Conservation (phyloP, 2,113 vertebrate genomes). For the Solea senegalensis region DNA sequence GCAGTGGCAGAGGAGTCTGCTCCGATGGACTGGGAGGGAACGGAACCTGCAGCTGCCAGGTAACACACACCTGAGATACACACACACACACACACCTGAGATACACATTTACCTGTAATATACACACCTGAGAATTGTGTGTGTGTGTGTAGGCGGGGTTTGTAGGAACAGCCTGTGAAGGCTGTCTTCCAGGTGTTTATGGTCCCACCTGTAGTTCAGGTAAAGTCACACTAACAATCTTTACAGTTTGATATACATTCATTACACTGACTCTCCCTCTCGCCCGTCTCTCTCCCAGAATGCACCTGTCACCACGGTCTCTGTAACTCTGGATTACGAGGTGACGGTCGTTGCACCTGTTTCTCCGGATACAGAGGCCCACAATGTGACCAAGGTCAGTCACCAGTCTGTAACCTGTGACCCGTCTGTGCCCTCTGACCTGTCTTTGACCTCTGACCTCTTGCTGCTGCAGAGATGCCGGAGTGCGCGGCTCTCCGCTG, state of each 20-base stretch:
- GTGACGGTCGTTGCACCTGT: constrained; percentile 87
- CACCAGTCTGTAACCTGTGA: neutral
- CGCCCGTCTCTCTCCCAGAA: constrained; percentile 65
- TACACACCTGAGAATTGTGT: constrained; percentile 5
- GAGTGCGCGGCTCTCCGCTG: constrained; percentile 84
- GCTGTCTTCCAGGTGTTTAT: constrained; percentile 84
- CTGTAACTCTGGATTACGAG: constrained; percentile 83
- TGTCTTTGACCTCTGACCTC: neutral
- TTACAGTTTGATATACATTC: too few relatives aligned
- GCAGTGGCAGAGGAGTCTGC: constrained; percentile 84
- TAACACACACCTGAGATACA: constrained; percentile 54
- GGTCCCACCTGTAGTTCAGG: constrained; percentile 86
- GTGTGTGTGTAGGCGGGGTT: constrained; percentile 81
- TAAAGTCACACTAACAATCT: constrained; percentile 47
- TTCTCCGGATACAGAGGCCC: constrained; percentile 88
- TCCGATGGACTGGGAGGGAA: constrained; percentile 86
- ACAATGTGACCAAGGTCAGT: constrained; percentile 87
- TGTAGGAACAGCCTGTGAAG: constrained; percentile 91
- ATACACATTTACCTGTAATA: neutral
- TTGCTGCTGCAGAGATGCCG: constrained; percentile 68
- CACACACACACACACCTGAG: neutral
- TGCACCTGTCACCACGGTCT: constrained; percentile 90
- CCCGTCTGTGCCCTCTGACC: neutral
- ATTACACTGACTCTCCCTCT: neutral
- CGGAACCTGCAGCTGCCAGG: constrained; percentile 89